Evolutionary conservation across 2,797 vertebrate species (phyloP).

Genomic region (Ctenosaura bakeri): DNA sequence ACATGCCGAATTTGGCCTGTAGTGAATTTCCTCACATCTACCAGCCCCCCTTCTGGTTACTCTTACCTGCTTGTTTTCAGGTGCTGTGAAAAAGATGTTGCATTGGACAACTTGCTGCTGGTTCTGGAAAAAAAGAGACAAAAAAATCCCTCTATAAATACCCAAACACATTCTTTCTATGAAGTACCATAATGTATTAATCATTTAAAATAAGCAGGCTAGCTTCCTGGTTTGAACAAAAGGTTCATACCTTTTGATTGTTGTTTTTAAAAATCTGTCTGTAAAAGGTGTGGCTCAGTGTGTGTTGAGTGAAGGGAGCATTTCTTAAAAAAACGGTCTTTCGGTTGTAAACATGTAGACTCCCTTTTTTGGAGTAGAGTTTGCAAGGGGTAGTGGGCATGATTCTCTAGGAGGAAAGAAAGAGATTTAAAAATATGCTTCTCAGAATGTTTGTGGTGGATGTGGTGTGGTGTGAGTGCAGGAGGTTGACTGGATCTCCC

Average conservation of each 20-base stretch:
- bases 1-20: neutral
- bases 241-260: neutral
- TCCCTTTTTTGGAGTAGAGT: neutral
- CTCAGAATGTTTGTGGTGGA: neutral
- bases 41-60: too few relatives aligned
- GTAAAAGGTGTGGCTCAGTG: neutral
- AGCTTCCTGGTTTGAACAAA: slow-evolving; percentile 12
- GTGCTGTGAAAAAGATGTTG: neutral
- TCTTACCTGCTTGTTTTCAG: slow-evolving; percentile 5
- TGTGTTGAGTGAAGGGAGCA: too few relatives aligned
- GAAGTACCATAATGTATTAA: neutral
- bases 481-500: neutral
- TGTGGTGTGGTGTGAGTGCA: neutral
- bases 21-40: neutral
- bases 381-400: too few relatives aligned
- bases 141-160: neutral
- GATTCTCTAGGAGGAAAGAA: too few relatives aligned
- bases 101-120: neutral
- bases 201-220: neutral
- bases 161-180: neutral
- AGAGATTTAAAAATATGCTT: neutral
- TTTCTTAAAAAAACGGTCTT: neutral
- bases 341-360: neutral
- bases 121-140: neutral
- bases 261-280: neutral